phyloP scores from a whole-genome alignment of 2,888 invertebrate genomes.

The Clunio marinus region DNA sequence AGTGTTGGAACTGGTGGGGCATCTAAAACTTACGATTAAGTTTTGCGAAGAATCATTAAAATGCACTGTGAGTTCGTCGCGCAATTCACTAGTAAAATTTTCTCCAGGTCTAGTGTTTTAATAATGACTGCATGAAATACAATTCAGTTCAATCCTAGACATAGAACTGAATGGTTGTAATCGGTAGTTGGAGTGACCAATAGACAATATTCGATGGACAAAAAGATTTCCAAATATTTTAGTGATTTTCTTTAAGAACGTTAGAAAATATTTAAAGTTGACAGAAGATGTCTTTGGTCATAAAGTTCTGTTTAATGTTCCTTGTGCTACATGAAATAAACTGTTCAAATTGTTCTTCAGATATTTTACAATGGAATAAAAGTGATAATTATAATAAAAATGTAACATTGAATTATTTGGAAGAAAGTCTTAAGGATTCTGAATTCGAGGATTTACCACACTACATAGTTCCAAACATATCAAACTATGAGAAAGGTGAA shows the following conservation, averaged over 20 bases:
- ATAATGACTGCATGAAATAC: no score
- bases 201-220: background rate
- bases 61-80: constrained; percentile 9
- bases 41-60: constrained; percentile 31
- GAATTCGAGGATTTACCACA: background rate
- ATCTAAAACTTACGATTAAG: no score
- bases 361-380: no score
- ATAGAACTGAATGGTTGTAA: constrained; percentile 8
- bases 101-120: background rate
- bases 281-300: background rate
- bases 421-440: no score
- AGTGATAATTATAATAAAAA: no score
- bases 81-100: background rate
- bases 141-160: constrained; percentile 30
- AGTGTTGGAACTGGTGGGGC: no score
- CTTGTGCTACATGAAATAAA: background rate
- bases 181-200: no score
- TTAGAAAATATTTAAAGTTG: background rate
- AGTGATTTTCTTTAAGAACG: background rate
- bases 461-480: constrained; percentile 15
- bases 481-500: constrained; percentile 29
- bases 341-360: background rate
- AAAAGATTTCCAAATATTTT: background rate
- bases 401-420: no score
- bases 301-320: background rate